phyloP scores from a whole-genome alignment of 2,113 vertebrate species.

The Phasianus colchicus region DNA sequence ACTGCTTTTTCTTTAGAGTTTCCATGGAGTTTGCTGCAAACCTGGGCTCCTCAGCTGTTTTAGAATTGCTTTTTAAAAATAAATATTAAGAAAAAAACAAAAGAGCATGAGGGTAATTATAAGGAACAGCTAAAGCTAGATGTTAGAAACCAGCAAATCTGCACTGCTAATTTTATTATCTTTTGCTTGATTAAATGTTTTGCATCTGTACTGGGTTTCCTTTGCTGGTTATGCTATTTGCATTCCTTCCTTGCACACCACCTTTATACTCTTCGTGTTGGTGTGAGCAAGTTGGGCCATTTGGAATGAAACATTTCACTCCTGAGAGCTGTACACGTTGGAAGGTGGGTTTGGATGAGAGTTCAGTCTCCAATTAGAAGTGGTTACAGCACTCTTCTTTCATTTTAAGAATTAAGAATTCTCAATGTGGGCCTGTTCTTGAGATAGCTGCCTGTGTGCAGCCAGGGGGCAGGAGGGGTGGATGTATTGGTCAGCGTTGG shows the following conservation, averaged over 20 bases:
- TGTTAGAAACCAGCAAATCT: neutral
- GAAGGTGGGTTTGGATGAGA: neutral
- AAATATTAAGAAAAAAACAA: too few species aligned
- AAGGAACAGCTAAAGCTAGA: neutral
- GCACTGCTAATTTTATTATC: neutral
- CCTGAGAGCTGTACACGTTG: neutral
- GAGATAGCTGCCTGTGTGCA: neutral
- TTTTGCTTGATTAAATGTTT: neutral
- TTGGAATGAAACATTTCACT: neutral
- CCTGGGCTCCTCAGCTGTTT: neutral
- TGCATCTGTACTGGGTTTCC: neutral
- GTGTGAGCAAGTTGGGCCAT: neutral
- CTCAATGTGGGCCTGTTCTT: neutral
- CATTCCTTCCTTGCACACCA: neutral
- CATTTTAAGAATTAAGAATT: neutral
- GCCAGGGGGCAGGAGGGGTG: neutral
- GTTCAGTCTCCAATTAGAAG: neutral
- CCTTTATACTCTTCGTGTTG: neutral
- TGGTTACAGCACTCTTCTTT: neutral
- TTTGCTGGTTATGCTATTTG: neutral
- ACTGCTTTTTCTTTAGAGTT: neutral
- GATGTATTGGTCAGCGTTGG: neutral
- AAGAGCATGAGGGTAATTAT: neutral
- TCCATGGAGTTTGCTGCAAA: neutral
- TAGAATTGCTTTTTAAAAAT: neutral